Percentiles rank a stretch among this genome's conserved stretches.
Conservation (phyloP, 2,797 vertebrate genomes). For the Nothura maculosa region DNA sequence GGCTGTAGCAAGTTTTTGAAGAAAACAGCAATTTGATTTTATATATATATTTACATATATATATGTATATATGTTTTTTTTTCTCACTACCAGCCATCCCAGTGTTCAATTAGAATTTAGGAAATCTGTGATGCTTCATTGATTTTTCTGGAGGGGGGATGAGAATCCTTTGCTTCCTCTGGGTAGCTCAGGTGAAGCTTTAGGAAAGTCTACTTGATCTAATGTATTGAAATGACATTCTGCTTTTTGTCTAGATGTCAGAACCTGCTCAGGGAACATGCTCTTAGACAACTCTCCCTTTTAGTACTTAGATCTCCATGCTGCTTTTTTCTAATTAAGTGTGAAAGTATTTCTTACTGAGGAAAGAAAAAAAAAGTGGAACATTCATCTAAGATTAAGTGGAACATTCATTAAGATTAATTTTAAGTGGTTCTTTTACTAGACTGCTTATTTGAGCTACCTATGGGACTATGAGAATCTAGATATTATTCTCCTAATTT, state of each 20-base stretch:
- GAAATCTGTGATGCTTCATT: background rate
- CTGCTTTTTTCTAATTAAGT: rapidly evolving
- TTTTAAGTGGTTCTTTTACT: background rate
- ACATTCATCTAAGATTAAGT: background rate
- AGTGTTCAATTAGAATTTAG: background rate
- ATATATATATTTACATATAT: too few relatives aligned
- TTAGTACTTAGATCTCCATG: background rate
- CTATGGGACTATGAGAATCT: background rate
- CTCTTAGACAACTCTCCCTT: background rate
- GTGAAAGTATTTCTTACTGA: background rate
- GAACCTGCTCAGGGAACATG: background rate
- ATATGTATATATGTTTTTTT: too few relatives aligned
- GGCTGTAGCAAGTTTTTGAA: background rate
- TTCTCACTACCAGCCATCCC: too few relatives aligned
- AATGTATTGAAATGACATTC: background rate
- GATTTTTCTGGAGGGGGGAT: background rate
- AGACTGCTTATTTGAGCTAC: background rate
- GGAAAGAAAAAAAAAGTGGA: background rate
- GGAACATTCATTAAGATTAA: background rate
- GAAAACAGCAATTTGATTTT: background rate
- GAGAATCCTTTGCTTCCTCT: background rate
- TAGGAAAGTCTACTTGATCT: background rate
- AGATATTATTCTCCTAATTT: background rate
- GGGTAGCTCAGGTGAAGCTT: background rate
- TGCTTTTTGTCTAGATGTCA: background rate